phyloP scores from a whole-genome alignment of 2,888 invertebrate species.

The Polymixis lichenea region DNA sequence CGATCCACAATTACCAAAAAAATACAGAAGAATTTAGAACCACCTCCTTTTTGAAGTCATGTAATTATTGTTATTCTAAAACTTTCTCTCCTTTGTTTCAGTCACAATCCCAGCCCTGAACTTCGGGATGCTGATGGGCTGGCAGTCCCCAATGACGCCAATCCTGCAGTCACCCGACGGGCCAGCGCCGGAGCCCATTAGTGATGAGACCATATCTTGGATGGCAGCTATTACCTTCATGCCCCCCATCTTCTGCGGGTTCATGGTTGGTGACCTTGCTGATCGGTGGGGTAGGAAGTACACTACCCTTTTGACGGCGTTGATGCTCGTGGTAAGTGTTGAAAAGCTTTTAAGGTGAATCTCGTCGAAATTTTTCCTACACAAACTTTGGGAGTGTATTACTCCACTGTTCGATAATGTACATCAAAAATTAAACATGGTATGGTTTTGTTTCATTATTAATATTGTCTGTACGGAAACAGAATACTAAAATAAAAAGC shows the following conservation, averaged over 20 bases:
- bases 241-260: constrained; percentile 89
- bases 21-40: no score
- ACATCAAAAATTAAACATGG: no score
- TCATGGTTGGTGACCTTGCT: constrained; percentile 89
- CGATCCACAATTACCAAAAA: no score
- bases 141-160: constrained; percentile 91
- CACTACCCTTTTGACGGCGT: constrained; percentile 87
- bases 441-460: no score
- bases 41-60: no score
- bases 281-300: constrained; percentile 89
- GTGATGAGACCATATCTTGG: constrained; percentile 89
- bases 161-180: constrained; percentile 85
- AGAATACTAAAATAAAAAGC: no score
- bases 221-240: constrained; percentile 90
- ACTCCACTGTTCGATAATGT: no score
- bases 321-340: constrained; percentile 86
- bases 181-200: constrained; percentile 86
- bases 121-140: constrained; percentile 90
- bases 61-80: neutral
- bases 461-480: no score
- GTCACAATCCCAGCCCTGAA: constrained; percentile 90
- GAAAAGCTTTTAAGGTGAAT: no score
- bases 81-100: constrained; percentile 71
- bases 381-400: no score
- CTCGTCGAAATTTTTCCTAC: no score